A percentile compares a stretch with the other conserved stretches of the same genome.
phyloP scores from a whole-genome alignment of 2,888 invertebrate genomes.

The Drosophila kanekoi region DNA sequence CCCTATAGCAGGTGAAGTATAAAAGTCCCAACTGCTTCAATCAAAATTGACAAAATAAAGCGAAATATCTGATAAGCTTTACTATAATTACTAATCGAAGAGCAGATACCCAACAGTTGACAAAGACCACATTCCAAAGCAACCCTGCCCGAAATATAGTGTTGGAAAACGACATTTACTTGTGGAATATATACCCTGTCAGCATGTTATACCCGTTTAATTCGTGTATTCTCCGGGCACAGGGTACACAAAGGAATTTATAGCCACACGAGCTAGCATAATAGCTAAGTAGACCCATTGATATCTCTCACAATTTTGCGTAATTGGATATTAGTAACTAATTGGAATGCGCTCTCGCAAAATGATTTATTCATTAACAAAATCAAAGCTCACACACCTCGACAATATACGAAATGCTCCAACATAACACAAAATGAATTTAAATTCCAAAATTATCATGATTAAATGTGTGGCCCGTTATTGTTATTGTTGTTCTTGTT shows the following conservation, averaged over 20 bases:
- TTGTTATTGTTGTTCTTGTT: conserved; percentile 11
- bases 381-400: conserved; percentile 22
- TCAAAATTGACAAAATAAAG: no score
- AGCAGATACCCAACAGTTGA: background rate
- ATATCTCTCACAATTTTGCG: conserved; percentile 41
- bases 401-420: conserved; percentile 1
- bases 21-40: no score
- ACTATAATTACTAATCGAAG: background rate
- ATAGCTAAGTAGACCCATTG: conserved; percentile 17
- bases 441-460: conserved; percentile 58
- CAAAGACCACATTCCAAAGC: no score
- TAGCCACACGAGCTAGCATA: background rate
- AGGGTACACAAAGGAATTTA: background rate
- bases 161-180: background rate
- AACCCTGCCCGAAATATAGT: background rate
- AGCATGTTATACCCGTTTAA: no score
- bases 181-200: no score
- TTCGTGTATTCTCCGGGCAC: background rate
- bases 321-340: conserved; percentile 40
- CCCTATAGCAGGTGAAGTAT: no score
- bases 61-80: no score
- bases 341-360: conserved; percentile 30
- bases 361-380: conserved; percentile 46
- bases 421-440: conserved; percentile 47
- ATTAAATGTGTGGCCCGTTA: conserved; percentile 36